Conservation (phyloP, 2,888 invertebrate genomes). For the Matsumyia berberina region DNA sequence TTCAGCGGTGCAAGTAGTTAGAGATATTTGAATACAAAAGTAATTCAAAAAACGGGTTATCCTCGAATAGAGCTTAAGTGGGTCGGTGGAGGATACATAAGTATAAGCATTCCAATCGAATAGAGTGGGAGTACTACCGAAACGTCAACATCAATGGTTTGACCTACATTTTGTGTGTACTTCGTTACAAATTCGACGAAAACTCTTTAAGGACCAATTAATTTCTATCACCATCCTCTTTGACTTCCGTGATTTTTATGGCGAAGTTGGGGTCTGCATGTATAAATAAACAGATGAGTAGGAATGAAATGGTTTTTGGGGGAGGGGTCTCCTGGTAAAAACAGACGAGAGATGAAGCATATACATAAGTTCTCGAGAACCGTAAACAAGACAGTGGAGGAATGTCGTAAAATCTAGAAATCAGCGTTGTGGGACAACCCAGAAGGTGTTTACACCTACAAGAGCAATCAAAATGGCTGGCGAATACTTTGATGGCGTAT, state of each 20-base stretch:
- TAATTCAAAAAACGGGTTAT: no score
- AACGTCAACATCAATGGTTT: conserved; percentile 11
- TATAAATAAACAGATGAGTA: no score
- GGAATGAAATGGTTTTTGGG: no score
- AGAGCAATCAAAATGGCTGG: conserved; percentile 9
- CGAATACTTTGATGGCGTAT: no score
- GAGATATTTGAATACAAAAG: no score
- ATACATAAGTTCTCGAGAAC: no score
- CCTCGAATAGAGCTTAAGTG: neutral
- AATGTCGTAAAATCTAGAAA: no score
- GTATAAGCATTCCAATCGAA: neutral
- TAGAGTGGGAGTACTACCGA: neutral
- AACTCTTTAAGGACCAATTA: conserved; percentile 36
- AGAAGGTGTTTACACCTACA: neutral
- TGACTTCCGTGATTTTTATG: conserved; percentile 15
- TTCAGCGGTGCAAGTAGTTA: no score
- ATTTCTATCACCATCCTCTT: conserved; percentile 23
- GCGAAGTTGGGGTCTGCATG: neutral
- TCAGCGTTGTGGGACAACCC: no score
- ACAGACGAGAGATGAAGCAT: no score
- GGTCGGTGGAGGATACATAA: neutral
- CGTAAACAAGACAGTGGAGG: no score
- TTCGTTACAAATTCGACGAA: conserved; percentile 17
- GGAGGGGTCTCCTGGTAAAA: no score
- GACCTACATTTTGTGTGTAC: neutral